Base-by-base conservation (phyloP, 2,888 invertebrate species). In the Zhengitettix transpicula region DNA sequence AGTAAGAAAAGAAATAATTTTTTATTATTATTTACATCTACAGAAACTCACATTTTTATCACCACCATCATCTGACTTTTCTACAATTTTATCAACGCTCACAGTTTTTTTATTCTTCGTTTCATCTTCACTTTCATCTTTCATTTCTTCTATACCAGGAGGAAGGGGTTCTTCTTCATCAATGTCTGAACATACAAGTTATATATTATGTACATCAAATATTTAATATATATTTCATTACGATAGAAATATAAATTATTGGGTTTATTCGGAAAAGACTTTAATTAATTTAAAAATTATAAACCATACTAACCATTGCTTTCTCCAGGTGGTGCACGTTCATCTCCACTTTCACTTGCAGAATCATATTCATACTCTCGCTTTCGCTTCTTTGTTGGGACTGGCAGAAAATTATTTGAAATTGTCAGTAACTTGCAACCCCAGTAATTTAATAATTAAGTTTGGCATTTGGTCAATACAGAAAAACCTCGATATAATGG, bases 301-400 rank as follows among this genome's bases (percentile, higher is more conserved):
- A 28, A 9, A 54, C 9, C 40, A 42, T 42, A 60, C 56, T 55
- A 51, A 62, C 61, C 63, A 57, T 63, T 61, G 17, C 47, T 57
- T 12, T 63, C 62, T 47, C 59, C 60, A 55, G 57, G 60, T 14
- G 52, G 52, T 8, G 41, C 52, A 10, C 58, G 58, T 14, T 71
- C 72, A 42, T 69, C 68, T 55, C 80, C 81, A 57, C 73, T 77
- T 8, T 78, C 78, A n/a, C 66, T 65, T 1, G 63, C 64, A 60
- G 75, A 77, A 56, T 74, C 75, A 42, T 72, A 72, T 52, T 71
- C 72, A 42, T 60, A 60, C 40, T 60, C 60, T 8, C 60, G 51
- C 42, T 60, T 60, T 16, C 60, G 51, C 40, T 60, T 60, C 40
- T 47, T 47, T 2, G 47, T n/a, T 14, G 47, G 47, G 8, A 47